A percentile compares a stretch with the other conserved stretches of the same genome.
phyloP scores from a whole-genome alignment of 2,888 invertebrate genomes.

The Clunio marinus region DNA sequence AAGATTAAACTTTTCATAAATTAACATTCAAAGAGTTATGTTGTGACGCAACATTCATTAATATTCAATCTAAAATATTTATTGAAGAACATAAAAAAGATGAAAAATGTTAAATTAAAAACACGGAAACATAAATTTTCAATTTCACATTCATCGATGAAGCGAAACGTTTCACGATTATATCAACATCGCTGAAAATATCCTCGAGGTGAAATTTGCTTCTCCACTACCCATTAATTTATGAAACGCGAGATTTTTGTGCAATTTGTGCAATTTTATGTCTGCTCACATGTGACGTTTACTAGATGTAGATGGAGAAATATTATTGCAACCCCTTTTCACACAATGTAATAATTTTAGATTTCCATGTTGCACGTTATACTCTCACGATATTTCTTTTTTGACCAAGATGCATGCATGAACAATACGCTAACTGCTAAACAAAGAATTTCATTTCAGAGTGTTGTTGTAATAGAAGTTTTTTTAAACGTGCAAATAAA shows the following conservation, averaged over 20 bases:
- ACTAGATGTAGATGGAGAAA: background rate
- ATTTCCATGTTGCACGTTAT: constrained; percentile 31
- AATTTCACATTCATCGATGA: background rate
- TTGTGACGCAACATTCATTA: too few species aligned
- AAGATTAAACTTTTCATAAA: too few species aligned
- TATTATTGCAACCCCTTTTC: constrained; percentile 29
- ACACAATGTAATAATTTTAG: constrained; percentile 20
- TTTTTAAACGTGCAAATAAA: background rate
- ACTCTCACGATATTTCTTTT: constrained; percentile 26
- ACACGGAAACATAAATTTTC: too few species aligned
- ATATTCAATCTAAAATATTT: too few species aligned
- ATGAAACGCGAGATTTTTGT: constrained; percentile 17
- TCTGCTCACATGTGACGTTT: background rate
- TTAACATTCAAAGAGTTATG: too few species aligned
- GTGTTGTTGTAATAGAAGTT: background rate
- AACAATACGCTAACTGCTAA: background rate
- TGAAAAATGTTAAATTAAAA: too few species aligned
- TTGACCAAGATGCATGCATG: constrained; percentile 30
- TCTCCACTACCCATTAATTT: constrained; percentile 27
- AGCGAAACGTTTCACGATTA: background rate
- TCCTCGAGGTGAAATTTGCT: constrained; percentile 33
- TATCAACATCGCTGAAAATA: background rate
- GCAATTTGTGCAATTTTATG: background rate
- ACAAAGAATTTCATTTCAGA: too few species aligned
- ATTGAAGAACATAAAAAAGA: too few species aligned